Evolutionary conservation across 2,113 vertebrate genomes (phyloP).

Genomic region (Bufo gargarizans): DNA sequence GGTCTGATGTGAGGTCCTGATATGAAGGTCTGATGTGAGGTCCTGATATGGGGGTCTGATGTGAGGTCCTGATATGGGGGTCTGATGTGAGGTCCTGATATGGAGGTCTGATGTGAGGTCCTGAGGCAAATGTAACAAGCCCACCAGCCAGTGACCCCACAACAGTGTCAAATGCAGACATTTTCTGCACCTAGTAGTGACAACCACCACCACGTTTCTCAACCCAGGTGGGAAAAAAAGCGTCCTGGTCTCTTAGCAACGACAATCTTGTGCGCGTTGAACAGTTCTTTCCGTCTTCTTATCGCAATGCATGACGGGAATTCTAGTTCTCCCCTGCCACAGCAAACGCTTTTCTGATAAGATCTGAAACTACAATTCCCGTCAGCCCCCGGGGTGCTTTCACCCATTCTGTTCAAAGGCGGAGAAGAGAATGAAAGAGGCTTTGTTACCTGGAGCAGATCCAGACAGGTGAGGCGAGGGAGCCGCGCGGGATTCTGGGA

Average conservation of each 20-base stretch:
- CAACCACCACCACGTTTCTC: neutral
- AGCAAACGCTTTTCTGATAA: no score
- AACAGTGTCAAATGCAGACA: no score
- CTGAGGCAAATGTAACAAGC: no score
- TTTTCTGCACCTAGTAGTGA: neutral
- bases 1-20: no score
- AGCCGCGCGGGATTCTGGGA: conserved; percentile 44
- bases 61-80: no score
- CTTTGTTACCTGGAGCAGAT: conserved; percentile 57
- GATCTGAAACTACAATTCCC: conserved; percentile 61
- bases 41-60: no score
- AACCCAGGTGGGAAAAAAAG: conserved; percentile 5
- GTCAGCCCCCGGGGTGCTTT: neutral
- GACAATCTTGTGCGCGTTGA: conserved; percentile 49
- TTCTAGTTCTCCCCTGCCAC: conserved; percentile 29
- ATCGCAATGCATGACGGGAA: conserved; percentile 49
- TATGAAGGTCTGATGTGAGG: no score
- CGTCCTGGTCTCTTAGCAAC: conserved; percentile 68
- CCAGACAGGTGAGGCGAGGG: conserved; percentile 50
- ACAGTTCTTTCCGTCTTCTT: neutral
- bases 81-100: no score
- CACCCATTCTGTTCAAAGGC: neutral
- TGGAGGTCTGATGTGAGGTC: no score
- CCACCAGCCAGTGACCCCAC: no score
- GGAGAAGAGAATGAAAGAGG: neutral